phyloP scores from a whole-genome alignment of 2,888 invertebrate species.

The Stegophylla sp. region DNA sequence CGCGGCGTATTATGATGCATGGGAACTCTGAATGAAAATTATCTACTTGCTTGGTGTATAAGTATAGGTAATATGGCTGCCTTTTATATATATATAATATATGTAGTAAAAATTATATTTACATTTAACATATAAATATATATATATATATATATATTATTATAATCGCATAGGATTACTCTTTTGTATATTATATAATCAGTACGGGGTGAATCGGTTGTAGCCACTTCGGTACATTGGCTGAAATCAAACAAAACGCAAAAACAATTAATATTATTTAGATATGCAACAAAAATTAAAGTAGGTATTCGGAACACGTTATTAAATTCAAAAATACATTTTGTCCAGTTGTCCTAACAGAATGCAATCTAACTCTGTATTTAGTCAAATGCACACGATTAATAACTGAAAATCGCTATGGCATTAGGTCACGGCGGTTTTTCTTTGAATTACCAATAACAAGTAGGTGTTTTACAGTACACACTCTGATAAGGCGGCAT shows the following conservation, averaged over 20 bases:
- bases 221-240: constrained; percentile 92
- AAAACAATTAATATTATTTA: constrained; percentile 31
- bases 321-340: no score
- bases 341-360: no score
- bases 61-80: constrained; percentile 13
- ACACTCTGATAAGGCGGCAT: neutral
- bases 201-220: constrained; percentile 94
- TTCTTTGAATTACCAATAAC: constrained; percentile 18
- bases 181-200: constrained; percentile 63
- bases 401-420: no score
- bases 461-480: constrained; percentile 44
- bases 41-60: constrained; percentile 2
- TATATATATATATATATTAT: neutral
- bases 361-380: no score
- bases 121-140: neutral
- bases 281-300: no score
- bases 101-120: constrained; percentile 21
- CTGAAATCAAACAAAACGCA: constrained; percentile 68
- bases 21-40: neutral
- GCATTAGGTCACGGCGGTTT: no score
- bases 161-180: constrained; percentile 24
- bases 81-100: constrained; percentile 8
- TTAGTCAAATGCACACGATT: no score
- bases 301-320: no score
- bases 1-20: neutral